These are phyloP conservation scores for Diplazon laetatorius DNA, from an alignment of 2,888 invertebrate species.

Conservation along the genomic window DNA sequence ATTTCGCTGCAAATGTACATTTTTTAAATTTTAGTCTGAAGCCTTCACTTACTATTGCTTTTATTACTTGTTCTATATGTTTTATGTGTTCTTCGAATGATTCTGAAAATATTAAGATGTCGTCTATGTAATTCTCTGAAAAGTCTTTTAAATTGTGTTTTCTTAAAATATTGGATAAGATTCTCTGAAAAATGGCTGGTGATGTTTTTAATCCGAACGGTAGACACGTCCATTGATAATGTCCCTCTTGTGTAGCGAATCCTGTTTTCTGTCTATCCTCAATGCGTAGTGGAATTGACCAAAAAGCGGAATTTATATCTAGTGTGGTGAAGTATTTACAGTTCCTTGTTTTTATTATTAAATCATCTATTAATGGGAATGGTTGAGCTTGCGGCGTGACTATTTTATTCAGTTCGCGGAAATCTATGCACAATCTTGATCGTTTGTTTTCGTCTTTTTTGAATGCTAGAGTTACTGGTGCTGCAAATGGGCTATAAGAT, in stretches of 20 bases:
- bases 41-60: constrained; percentile 47
- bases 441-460: constrained; percentile 63
- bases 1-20: constrained; percentile 29
- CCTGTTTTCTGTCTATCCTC: constrained; percentile 56
- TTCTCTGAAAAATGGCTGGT: not conserved
- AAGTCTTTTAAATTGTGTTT: not conserved
- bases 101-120: constrained; percentile 39
- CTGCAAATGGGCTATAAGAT: constrained; percentile 56
- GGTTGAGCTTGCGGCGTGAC: constrained; percentile 58
- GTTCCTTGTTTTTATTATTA: constrained; percentile 62
- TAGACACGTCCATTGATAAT: no score
- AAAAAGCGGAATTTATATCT: constrained; percentile 60
- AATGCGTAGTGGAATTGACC: constrained; percentile 55
- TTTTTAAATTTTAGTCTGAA: constrained; percentile 44
- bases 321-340: constrained; percentile 52
- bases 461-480: constrained; percentile 60
- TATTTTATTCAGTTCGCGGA: constrained; percentile 45
- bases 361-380: constrained; percentile 60
- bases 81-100: constrained; percentile 46
- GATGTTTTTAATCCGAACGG: no score
- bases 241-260: constrained; percentile 6
- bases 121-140: constrained; percentile 17
- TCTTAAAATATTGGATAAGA: constrained; percentile 1
- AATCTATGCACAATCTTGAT: constrained; percentile 60
- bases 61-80: constrained; percentile 45